These are phyloP conservation scores for Pangasius macronema DNA, from an alignment of 2,797 vertebrate genomes.

Conservation along the genomic window DNA sequence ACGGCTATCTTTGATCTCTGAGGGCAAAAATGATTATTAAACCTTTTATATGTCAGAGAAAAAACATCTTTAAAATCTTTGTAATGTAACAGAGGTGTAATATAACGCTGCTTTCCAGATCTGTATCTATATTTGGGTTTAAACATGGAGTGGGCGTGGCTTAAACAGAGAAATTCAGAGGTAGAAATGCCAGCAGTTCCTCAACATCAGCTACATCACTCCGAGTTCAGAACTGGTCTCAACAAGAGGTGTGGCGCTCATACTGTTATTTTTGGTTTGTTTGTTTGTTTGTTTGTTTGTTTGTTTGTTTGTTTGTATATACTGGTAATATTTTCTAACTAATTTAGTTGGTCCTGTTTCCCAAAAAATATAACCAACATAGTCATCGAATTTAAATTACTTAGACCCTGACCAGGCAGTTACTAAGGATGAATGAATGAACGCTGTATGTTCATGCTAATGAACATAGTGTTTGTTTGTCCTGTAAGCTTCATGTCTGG, in stretches of 20 bases:
- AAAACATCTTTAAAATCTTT: no score
- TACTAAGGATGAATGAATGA: not conserved
- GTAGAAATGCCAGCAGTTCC: not conserved
- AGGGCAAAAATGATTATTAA: not conserved
- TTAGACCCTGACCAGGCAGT: not conserved
- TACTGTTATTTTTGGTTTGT: no score
- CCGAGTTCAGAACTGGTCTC: not conserved
- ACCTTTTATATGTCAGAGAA: not conserved
- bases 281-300: not conserved
- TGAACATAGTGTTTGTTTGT: not conserved
- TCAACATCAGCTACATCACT: not conserved
- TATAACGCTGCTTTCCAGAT: not conserved
- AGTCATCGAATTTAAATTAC: not conserved
- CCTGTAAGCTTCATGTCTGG: not conserved
- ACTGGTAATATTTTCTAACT: not conserved
- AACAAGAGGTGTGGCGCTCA: not conserved
- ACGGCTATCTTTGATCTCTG: slow-evolving; percentile 97
- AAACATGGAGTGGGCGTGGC: not conserved
- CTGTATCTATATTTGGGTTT: not conserved
- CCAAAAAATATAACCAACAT: not conserved
- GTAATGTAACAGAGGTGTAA: not conserved
- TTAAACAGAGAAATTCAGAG: not conserved
- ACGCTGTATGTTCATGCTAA: not conserved
- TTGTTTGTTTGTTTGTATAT: not conserved
- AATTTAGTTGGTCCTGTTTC: not conserved